Evolutionary conservation across 2,113 vertebrate genomes (phyloP), one percentile per base, ranked within the genome.

Genomic region (Chionomys nivalis): DNA sequence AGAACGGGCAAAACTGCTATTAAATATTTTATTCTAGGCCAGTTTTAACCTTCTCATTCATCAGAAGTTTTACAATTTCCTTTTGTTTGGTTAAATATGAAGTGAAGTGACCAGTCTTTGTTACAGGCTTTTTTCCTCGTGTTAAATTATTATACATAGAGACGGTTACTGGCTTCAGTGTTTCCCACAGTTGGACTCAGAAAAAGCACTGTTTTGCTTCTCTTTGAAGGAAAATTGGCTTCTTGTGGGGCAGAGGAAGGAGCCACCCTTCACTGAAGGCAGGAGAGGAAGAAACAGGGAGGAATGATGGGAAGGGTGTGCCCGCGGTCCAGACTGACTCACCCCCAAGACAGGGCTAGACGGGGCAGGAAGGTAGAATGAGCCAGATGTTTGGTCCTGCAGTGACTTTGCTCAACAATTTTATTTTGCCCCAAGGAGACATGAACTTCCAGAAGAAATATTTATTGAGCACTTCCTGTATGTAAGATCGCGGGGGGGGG

Each of bases 91-190:
- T 68, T 88, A 94, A 86, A 76, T 61, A n/a, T 77, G 17, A 93
- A 87, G 16, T 39, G 52, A 94, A 88, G 72, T 68, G 47, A 72
- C 79, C 42, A 92, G 12, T 89, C 55, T 90, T 86, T 63, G 31
- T 78, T 87, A 93, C 47, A 81, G 63, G 52, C 63, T 65, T 36
- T 36, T 9, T 68, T 72, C 77, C 79, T 26, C 89, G n/a, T 31
- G 81, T 88, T 73, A 58, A 23, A 91, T 83, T 94, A 94, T 85
- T 93, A 65, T 78, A 87, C 82, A 49, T 33, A 91, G 68, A 91
- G 65, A 75, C 68, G 49, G 66, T 94, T 88, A 82, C 10, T 94
- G 44, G 26, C 89, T 95, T 89, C 47, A 87, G 63, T 87, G 89
- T 85, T 93, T 93, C 47, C 78, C 19, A 33, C 21, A 89, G 87